Percentiles rank a stretch among this genome's conserved stretches.
Conservation (phyloP, 2,113 vertebrate genomes). For the Leucopsar rothschildi region DNA sequence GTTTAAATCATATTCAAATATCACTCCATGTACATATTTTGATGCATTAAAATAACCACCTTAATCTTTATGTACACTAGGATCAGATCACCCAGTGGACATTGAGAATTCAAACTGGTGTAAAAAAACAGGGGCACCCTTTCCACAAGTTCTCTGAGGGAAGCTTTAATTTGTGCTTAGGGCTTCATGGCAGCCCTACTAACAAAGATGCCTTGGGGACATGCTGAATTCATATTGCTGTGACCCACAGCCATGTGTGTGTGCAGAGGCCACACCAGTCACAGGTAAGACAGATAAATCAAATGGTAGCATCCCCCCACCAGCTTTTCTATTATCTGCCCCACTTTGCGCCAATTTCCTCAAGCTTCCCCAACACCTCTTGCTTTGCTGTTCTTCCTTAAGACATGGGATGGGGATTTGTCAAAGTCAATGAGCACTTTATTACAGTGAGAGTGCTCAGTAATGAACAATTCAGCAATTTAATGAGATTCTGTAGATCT, state of each 20-base stretch:
- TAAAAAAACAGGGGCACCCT: neutral
- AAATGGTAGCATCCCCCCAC: conserved; percentile 16
- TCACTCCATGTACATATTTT: neutral
- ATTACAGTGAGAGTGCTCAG: conserved; percentile 80
- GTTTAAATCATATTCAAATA: neutral
- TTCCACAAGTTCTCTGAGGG: neutral
- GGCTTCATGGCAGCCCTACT: neutral
- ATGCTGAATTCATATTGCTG: neutral
- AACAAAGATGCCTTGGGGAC: conserved; percentile 1
- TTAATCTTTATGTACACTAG: neutral
- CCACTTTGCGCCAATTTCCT: conserved; percentile 70
- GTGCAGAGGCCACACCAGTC: neutral
- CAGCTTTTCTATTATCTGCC: conserved; percentile 65
- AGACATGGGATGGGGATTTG: conserved; percentile 78
- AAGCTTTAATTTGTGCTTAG: conserved; percentile 5
- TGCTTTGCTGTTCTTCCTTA: conserved; percentile 76
- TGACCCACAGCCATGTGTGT: neutral
- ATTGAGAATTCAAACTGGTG: neutral
- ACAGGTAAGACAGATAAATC: conserved; percentile 50
- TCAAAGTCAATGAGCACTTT: conserved; percentile 88
- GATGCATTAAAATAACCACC: neutral
- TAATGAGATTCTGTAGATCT: conserved; percentile 88
- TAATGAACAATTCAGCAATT: conserved; percentile 87
- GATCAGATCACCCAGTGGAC: neutral
- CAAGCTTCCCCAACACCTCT: conserved; percentile 60